Evolutionary conservation across 2,113 vertebrate species (phyloP).

Genomic region (Dendrocopos noguchii): DNA sequence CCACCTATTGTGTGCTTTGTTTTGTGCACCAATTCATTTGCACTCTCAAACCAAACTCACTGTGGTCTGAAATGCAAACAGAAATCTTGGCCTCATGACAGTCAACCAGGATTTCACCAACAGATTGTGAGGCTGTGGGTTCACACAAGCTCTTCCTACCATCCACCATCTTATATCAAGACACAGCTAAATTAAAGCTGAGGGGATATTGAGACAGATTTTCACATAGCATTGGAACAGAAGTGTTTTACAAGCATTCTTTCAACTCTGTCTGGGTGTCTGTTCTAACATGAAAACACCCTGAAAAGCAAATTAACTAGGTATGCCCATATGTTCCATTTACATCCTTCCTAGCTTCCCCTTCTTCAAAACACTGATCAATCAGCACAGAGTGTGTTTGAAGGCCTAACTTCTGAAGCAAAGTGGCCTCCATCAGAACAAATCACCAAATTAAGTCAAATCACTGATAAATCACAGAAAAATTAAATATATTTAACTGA

Average conservation of each 20-base stretch:
- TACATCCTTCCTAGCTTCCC: background rate
- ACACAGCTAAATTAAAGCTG: background rate
- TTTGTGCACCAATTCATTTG: conserved; percentile 13
- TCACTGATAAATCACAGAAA: background rate
- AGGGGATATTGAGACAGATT: background rate
- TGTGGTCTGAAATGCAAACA: conserved; percentile 5
- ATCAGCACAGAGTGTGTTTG: too few relatives aligned
- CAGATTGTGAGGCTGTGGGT: background rate
- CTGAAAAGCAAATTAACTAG: background rate
- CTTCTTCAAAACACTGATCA: background rate
- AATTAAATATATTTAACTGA: background rate
- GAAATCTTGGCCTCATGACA: background rate
- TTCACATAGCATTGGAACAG: background rate
- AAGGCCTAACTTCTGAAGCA: background rate
- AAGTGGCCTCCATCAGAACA: background rate
- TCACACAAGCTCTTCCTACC: background rate
- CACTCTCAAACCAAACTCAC: background rate
- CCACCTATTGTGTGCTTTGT: background rate
- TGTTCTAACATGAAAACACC: background rate
- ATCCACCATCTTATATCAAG: background rate
- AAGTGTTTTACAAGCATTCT: background rate
- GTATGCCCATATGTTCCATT: background rate
- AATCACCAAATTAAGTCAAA: background rate
- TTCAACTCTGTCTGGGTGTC: background rate
- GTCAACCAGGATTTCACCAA: background rate